Evolutionary conservation across 92 coral and sea anemone genomes (phyloP).

Genomic region (Plumapathes pennacea): DNA sequence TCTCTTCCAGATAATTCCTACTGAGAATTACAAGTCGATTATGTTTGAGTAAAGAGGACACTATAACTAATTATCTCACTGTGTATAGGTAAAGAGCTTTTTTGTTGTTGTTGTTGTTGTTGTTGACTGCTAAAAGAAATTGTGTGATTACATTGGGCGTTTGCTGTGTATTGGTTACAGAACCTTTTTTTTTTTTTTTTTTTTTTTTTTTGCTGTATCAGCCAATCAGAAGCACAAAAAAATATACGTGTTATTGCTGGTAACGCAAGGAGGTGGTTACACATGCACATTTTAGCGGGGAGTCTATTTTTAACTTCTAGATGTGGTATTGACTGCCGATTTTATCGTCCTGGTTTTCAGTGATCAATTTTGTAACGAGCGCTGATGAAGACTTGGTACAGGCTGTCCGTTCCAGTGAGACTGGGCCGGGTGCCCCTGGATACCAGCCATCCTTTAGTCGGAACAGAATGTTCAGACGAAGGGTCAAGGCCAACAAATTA

Average conservation of each 20-base stretch:
- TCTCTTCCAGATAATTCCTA: too few species aligned
- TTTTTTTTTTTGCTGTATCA: neutral
- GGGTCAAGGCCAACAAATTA: constrained; percentile 55
- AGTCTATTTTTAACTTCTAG: too few species aligned
- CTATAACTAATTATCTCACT: too few species aligned
- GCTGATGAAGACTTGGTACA: constrained; percentile 77
- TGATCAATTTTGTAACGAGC: constrained; percentile 75
- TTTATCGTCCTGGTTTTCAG: too few species aligned
- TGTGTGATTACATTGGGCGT: too few species aligned
- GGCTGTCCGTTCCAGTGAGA: constrained; percentile 62
- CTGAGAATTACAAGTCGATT: too few species aligned
- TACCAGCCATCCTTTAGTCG: constrained; percentile 79
- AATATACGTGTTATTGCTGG: neutral
- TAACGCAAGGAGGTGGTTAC: neutral
- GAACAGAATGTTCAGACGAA: constrained; percentile 84
- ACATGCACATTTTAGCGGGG: neutral
- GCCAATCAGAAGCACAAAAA: neutral
- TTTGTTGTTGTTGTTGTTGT: too few species aligned
- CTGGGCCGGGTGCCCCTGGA: constrained; percentile 24
- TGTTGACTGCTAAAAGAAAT: too few species aligned
- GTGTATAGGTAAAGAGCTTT: too few species aligned
- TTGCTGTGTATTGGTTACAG: too few species aligned
- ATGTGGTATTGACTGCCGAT: too few species aligned
- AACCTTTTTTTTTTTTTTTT: neutral
- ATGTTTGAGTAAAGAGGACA: too few species aligned